Evolutionary conservation across 1,140 invertebrate species (phyloP).

Genomic region (Aphelenchoides fujianensis): DNA sequence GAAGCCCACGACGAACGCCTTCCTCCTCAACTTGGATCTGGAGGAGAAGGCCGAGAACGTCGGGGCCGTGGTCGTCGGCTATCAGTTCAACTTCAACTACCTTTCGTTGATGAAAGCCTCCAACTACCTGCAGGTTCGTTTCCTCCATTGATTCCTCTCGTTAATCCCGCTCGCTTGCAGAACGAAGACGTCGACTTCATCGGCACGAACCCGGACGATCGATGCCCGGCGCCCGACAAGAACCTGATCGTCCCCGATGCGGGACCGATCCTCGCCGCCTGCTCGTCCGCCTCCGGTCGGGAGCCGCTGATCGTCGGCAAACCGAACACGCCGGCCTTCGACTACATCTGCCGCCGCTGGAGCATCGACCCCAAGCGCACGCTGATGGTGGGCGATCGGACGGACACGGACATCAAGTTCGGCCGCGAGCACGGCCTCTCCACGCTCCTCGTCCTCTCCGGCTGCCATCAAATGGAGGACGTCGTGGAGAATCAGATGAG

Average conservation of each 20-base stretch:
- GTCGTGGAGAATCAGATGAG: constrained; percentile 51
- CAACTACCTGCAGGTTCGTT: constrained; percentile 71
- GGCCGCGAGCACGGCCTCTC: constrained; percentile 54
- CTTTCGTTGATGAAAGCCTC: constrained; percentile 85
- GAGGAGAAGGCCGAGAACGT: constrained; percentile 67
- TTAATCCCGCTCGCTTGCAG: constrained; percentile 28
- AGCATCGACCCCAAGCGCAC: constrained; percentile 74
- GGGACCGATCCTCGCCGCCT: constrained; percentile 77
- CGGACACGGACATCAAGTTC: constrained; percentile 61
- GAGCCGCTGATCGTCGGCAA: constrained; percentile 83
- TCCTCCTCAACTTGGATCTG: constrained; percentile 59
- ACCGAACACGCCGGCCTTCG: constrained; percentile 69
- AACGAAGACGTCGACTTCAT: constrained; percentile 77
- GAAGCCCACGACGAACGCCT: constrained; percentile 49
- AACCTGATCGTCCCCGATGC: constrained; percentile 70
- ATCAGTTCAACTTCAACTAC: constrained; percentile 86
- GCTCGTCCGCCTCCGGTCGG: constrained; percentile 76
- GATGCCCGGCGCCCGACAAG: constrained; percentile 68
- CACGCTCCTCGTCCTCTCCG: constrained; percentile 56
- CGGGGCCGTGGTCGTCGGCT: constrained; percentile 87
- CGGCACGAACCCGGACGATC: constrained; percentile 87
- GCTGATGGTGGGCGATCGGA: constrained; percentile 85
- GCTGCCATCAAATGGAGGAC: constrained; percentile 58
- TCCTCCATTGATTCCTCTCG: too few species aligned
- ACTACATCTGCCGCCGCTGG: constrained; percentile 63